These are phyloP conservation scores for Conops quadrifasciatus DNA, from an alignment of 2,888 invertebrate genomes.

Conservation along the genomic window DNA sequence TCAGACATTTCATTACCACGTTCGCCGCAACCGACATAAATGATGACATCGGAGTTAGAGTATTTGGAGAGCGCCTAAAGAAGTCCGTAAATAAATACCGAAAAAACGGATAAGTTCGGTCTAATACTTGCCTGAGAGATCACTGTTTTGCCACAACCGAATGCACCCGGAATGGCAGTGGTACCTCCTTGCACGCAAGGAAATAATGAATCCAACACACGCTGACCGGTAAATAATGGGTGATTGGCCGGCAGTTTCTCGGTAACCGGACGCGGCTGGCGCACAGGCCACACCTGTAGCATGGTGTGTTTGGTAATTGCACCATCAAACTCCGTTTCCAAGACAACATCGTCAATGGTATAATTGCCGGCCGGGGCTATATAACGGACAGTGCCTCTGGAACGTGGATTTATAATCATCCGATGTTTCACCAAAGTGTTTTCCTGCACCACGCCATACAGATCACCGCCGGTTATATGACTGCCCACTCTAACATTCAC, in stretches of 20 bases:
- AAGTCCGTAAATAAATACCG: neutral
- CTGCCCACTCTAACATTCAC: slow-evolving; percentile 83
- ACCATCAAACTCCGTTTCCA: slow-evolving; percentile 98
- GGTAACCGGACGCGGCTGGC: slow-evolving; percentile 91
- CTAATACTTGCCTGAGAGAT: slow-evolving; percentile 67
- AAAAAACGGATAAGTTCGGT: neutral
- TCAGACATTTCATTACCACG: slow-evolving; percentile 99
- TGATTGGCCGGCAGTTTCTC: slow-evolving; percentile 98
- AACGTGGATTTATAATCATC: slow-evolving; percentile 90
- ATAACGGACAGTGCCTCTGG: slow-evolving; percentile 94
- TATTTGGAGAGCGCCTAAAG: slow-evolving; percentile 88
- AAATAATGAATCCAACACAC: slow-evolving; percentile 96
- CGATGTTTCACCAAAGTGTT: slow-evolving; percentile 96
- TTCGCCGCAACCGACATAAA: slow-evolving; percentile 99
- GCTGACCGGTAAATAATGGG: slow-evolving; percentile 95
- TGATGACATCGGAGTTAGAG: slow-evolving; percentile 97
- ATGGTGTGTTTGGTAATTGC: slow-evolving; percentile 88
- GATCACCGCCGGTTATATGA: slow-evolving; percentile 96
- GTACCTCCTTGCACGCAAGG: slow-evolving; percentile 99
- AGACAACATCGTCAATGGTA: slow-evolving; percentile 86
- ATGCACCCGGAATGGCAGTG: slow-evolving; percentile 97
- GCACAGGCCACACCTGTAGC: slow-evolving; percentile 99
- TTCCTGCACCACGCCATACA: slow-evolving; percentile 93
- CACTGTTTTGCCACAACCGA: slow-evolving; percentile 91
- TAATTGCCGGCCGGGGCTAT: slow-evolving; percentile 93